phyloP scores from a whole-genome alignment of 2,113 vertebrate genomes.

The Seriola quinqueradiata region DNA sequence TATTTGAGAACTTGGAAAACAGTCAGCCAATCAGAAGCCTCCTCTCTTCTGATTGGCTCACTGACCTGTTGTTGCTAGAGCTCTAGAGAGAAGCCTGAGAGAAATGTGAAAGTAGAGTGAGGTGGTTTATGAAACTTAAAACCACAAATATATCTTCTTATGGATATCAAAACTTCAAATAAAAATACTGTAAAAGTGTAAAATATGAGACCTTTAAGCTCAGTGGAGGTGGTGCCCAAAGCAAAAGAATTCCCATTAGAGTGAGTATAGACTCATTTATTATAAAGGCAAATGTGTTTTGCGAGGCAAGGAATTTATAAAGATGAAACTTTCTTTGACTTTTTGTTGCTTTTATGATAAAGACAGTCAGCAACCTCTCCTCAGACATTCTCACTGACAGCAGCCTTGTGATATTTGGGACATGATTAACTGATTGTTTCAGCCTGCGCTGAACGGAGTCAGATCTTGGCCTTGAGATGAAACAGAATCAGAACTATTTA shows the following conservation, averaged over 20 bases:
- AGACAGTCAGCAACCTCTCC: neutral
- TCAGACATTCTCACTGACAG: slow-evolving; percentile 8
- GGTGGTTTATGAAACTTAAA: too few species aligned
- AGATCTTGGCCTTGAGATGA: slow-evolving; percentile 5
- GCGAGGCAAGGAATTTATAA: neutral
- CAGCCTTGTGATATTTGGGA: slow-evolving; percentile 25
- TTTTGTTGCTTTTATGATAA: slow-evolving; percentile 9
- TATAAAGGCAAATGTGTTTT: slow-evolving; percentile 1
- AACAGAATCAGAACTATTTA: slow-evolving; percentile 1
- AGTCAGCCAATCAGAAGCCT: too few species aligned
- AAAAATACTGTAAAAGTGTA: too few species aligned
- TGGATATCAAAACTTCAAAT: too few species aligned
- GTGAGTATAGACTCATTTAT: neutral
- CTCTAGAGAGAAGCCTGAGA: too few species aligned
- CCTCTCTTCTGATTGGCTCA: too few species aligned
- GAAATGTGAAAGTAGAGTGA: too few species aligned
- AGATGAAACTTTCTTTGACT: slow-evolving; percentile 12
- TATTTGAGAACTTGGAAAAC: too few species aligned
- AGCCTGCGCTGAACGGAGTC: neutral
- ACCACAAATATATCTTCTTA: too few species aligned
- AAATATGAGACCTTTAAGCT: slow-evolving; percentile 13
- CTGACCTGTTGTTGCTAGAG: too few species aligned
- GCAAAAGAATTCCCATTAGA: neutral
- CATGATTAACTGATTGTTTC: slow-evolving; percentile 17
- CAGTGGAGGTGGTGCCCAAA: neutral